Conservation (phyloP, 1,140 invertebrate species). For the Uloborus diversus region DNA sequence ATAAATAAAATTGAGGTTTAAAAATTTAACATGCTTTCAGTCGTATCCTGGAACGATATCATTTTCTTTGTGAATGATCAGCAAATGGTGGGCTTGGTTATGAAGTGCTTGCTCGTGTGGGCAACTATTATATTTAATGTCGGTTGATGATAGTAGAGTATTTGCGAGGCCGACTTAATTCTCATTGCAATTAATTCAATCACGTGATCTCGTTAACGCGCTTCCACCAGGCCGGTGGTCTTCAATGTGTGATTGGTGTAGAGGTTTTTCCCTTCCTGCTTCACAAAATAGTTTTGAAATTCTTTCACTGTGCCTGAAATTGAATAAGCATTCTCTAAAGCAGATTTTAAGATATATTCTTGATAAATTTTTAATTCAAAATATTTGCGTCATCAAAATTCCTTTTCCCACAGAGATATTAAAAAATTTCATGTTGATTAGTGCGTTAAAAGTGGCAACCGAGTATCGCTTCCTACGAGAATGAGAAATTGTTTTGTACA, state of each 20-base stretch:
- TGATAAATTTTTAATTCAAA: not conserved
- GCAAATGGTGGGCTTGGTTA: not conserved
- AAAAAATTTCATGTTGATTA: not conserved
- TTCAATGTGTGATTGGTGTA: not conserved
- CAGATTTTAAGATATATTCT: not conserved
- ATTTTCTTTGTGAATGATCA: not conserved
- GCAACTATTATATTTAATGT: slow-evolving; percentile 6
- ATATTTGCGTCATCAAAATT: not conserved
- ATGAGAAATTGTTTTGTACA: too few relatives aligned
- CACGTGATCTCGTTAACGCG: slow-evolving; percentile 27
- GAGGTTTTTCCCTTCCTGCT: not conserved
- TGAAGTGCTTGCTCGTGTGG: slow-evolving; percentile 10
- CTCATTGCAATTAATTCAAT: slow-evolving; percentile 38
- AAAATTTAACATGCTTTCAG: not conserved
- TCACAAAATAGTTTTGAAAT: too few relatives aligned
- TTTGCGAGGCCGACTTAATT: slow-evolving; percentile 51
- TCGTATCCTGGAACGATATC: not conserved
- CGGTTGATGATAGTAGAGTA: not conserved
- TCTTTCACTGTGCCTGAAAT: not conserved
- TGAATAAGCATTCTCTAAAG: not conserved
- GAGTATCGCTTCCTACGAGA: too few relatives aligned
- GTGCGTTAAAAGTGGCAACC: not conserved
- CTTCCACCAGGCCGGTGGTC: not conserved
- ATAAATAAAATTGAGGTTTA: not conserved
- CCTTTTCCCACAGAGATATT: not conserved